These are phyloP conservation scores for Chionodraco myersi DNA, from an alignment of 2,113 vertebrate species.

Conservation along the genomic window DNA sequence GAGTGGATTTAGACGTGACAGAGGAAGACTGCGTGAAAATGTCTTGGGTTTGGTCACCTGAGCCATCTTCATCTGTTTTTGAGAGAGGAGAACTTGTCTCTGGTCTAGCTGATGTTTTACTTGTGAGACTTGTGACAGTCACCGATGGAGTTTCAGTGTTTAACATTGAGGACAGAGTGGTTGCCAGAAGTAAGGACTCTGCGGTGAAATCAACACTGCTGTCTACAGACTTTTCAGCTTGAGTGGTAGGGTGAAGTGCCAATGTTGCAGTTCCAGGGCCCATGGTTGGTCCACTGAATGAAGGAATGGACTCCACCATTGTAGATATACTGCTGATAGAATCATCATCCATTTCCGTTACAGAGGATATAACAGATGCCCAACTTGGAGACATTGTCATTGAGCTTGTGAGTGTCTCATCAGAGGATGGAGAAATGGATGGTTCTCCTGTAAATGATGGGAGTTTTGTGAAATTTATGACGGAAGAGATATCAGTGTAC, in stretches of 20 bases:
- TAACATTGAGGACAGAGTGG: too few relatives aligned
- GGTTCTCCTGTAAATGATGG: background rate
- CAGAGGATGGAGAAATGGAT: too few relatives aligned
- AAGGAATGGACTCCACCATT: background rate
- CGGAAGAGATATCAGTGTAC: background rate
- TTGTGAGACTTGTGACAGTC: background rate
- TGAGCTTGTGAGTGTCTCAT: too few relatives aligned
- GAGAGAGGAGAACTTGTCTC: background rate
- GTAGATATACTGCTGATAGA: background rate
- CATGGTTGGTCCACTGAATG: background rate
- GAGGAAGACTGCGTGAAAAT: background rate
- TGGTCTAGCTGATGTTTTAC: background rate
- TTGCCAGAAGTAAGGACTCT: too few relatives aligned
- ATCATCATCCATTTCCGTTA: background rate
- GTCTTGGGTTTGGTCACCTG: constrained; percentile 11
- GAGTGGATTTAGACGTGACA: background rate
- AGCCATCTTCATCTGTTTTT: background rate
- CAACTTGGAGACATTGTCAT: too few relatives aligned
- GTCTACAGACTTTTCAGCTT: too few relatives aligned
- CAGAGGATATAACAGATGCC: background rate
- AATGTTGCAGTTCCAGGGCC: background rate
- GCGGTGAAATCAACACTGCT: too few relatives aligned
- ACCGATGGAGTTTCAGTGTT: background rate
- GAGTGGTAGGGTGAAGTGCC: too few relatives aligned
- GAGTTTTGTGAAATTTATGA: background rate